Evolutionary conservation across 2,113 vertebrate genomes (phyloP).

Genomic region (Parus major): DNA sequence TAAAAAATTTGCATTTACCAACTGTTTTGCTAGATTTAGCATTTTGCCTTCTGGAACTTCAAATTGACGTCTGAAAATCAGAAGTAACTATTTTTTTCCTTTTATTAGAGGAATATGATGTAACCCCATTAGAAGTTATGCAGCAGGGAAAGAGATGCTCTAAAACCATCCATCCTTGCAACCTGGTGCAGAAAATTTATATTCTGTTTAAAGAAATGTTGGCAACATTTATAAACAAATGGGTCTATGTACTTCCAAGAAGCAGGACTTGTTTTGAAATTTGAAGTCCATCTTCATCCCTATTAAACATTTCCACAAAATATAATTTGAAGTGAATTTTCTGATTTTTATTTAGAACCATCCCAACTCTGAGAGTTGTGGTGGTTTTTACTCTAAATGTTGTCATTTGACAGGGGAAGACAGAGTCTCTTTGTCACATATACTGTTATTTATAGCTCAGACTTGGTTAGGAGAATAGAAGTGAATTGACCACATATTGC

Average conservation of each 20-base stretch:
- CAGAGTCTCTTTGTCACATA: not conserved
- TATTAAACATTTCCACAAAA: not conserved
- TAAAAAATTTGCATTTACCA: not conserved
- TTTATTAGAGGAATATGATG: not conserved
- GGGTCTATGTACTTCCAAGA: not conserved
- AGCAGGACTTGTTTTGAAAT: not conserved
- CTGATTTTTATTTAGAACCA: not conserved
- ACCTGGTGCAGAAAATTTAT: not conserved
- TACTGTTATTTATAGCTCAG: not conserved
- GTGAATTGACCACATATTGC: not conserved
- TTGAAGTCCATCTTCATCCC: not conserved
- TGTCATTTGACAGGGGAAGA: not conserved
- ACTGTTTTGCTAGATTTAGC: not conserved
- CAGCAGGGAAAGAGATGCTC: not conserved
- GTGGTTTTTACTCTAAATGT: not conserved
- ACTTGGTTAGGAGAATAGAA: not conserved
- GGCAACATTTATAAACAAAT: not conserved
- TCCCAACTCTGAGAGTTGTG: not conserved
- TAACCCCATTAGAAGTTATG: not conserved
- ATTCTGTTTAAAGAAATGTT: not conserved
- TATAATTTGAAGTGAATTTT: not conserved
- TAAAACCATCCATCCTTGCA: not conserved
- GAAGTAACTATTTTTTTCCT: not conserved
- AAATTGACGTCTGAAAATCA: not conserved
- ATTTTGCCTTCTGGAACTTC: not conserved